A percentile compares a stretch with the other conserved stretches of the same genome.
Evolutionary conservation across 1,140 invertebrate species (phyloP).

Genomic region (Drosophila subpulchrella): DNA sequence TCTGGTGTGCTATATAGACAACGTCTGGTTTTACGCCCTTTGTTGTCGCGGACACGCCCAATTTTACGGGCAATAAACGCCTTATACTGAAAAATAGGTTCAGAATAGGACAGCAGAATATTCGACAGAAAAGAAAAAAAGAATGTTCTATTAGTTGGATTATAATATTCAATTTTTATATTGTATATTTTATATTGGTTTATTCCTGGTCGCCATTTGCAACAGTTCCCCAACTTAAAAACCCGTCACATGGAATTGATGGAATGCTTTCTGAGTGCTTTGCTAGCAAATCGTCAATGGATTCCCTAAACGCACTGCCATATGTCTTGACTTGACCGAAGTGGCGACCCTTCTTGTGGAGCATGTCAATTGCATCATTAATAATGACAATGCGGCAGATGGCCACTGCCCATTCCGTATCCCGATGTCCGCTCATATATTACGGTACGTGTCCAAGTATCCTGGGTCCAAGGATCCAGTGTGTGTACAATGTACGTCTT

Average conservation of each 20-base stretch:
- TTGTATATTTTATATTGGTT: too few relatives aligned
- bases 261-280: conserved; percentile 1
- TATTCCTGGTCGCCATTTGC: neutral
- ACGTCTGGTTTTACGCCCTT: conserved; percentile 19
- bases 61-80: conserved; percentile 37
- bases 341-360: neutral
- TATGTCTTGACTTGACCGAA: neutral
- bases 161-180: too few relatives aligned
- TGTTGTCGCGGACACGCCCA: conserved; percentile 23
- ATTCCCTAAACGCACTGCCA: neutral
- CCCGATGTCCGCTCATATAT: conserved; percentile 28
- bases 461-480: neutral
- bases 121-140: neutral
- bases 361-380: conserved; percentile 21
- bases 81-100: neutral
- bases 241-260: neutral
- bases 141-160: too few relatives aligned
- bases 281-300: neutral
- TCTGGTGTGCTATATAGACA: neutral
- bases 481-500: conserved; percentile 1
- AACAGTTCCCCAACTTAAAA: neutral
- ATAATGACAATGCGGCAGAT: conserved; percentile 12
- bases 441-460: conserved; percentile 22
- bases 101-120: neutral
- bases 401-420: neutral